Evolutionary conservation across 2,113 vertebrate genomes (phyloP).

Genomic region (Salvator merianae): DNA sequence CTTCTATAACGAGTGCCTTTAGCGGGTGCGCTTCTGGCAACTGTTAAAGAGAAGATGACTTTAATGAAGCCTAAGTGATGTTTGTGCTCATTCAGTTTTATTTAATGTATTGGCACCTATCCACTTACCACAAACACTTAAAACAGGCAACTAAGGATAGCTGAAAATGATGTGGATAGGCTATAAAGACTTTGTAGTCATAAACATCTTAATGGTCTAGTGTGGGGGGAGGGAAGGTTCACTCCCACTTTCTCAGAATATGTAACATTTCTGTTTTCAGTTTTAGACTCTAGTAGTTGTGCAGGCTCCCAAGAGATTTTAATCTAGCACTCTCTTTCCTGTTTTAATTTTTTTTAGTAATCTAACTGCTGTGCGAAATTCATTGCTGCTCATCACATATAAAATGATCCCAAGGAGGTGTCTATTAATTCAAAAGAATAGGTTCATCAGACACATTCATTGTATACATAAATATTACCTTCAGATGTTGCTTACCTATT

Average conservation of each 20-base stretch:
- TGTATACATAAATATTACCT: neutral
- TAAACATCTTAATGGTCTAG: neutral
- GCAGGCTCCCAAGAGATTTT: neutral
- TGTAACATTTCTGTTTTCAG: neutral
- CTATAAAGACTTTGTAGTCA: neutral
- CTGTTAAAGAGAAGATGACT: neutral
- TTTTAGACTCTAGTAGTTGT: neutral
- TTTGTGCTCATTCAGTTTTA: neutral
- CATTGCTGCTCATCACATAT: neutral
- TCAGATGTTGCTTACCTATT: neutral
- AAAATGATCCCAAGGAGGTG: neutral
- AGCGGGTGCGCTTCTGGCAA: neutral
- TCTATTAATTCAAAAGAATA: too few species aligned
- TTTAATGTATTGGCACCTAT: slow-evolving; percentile 23
- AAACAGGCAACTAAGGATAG: slow-evolving; percentile 18
- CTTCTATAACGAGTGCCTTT: slow-evolving; percentile 18
- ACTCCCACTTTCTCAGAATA: neutral
- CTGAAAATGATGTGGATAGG: slow-evolving; percentile 8
- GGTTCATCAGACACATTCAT: neutral
- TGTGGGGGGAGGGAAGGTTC: neutral
- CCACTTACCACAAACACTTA: slow-evolving; percentile 1
- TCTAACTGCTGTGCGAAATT: neutral
- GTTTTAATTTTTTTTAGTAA: slow-evolving; percentile 1
- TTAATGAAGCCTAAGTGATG: neutral
- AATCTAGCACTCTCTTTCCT: too few species aligned